These are phyloP conservation scores for Lydus trimaculatus DNA, from an alignment of 2,888 invertebrate genomes.

Conservation along the genomic window DNA sequence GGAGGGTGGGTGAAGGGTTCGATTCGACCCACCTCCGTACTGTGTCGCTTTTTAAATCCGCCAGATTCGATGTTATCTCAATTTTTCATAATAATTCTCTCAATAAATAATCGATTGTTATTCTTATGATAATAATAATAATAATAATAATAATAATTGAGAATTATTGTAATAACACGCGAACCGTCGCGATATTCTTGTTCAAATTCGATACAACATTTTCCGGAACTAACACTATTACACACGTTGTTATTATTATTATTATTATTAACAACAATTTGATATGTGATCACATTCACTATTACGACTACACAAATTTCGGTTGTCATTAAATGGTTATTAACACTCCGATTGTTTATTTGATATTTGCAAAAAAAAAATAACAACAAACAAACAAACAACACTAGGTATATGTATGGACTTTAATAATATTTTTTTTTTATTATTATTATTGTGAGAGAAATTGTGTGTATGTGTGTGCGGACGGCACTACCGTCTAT, in stretches of 20 bases:
- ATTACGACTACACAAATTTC: slow-evolving; percentile 38
- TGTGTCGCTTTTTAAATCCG: slow-evolving; percentile 67
- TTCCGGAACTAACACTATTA: background rate
- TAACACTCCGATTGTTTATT: slow-evolving; percentile 25
- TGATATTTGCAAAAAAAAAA: background rate
- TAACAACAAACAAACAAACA: too few species aligned
- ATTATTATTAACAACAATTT: background rate
- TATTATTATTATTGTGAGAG: too few species aligned
- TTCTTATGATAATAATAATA: background rate
- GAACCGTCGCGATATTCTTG: background rate
- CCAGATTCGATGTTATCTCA: slow-evolving; percentile 62
- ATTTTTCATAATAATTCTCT: background rate
- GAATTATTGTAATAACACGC: background rate
- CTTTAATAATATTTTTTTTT: background rate
- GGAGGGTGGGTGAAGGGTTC: slow-evolving; percentile 63
- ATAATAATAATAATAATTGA: background rate
- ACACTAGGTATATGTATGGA: too few species aligned
- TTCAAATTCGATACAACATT: background rate
- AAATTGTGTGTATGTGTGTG: too few species aligned
- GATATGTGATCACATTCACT: slow-evolving; percentile 48
- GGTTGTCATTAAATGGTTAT: slow-evolving; percentile 30
- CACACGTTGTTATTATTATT: slow-evolving; percentile 8
- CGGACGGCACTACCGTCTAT: slow-evolving; percentile 54
- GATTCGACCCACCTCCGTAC: slow-evolving; percentile 69
- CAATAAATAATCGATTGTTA: background rate